Base-by-base conservation (phyloP, 2,888 invertebrate genomes). In the Troilus luridus region DNA sequence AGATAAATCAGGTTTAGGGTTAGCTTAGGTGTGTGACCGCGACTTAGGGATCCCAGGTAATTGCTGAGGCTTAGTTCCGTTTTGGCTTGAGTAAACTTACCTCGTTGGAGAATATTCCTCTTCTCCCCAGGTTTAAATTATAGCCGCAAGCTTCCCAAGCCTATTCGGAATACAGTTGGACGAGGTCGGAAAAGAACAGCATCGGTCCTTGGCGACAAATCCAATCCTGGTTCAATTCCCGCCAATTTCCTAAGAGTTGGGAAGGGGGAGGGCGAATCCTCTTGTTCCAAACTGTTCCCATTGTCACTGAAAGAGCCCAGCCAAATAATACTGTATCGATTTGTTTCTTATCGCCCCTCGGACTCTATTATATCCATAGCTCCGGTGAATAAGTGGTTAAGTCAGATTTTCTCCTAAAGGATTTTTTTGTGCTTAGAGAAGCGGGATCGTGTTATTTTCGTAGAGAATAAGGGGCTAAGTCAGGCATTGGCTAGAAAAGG, bases 1-100 rank as follows among this genome's bases (percentile, higher is more conserved):
- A 6, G 56, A 85, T 85, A 56, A 56, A 85, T 85, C 85, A 85
- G 85, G 85, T 85, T 85, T 85, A 85, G 85, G 85, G 56, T 85
- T 85, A 85, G 85, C 85, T 85, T 85, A 85, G 85, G 56, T 56
- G 56, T 85, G 85, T 58, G 85, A 58, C 56, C 85, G 85, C 56
- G 56, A 58, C 85, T 85, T 85, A 85, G 56, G n/a, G 56, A 56
- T 54, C 56, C 85, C 14, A 85, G 85, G 85, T 85, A 85, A 85
- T 85, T 85, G 85, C 11, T 85, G 85, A 85, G 12, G 85, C 85
- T 85, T 85, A 56, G 56, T 58, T 56, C 56, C 54, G 85, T 85
- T 85, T 58, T 56, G 85, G 85, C 85, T 85, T 54, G 85, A 56
- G 72, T 77, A 77, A 77, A 77, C 72, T 77, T 19, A 77, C 72